phyloP scores from a whole-genome alignment of 1,140 invertebrate species.

The Eupeodes corollae region DNA sequence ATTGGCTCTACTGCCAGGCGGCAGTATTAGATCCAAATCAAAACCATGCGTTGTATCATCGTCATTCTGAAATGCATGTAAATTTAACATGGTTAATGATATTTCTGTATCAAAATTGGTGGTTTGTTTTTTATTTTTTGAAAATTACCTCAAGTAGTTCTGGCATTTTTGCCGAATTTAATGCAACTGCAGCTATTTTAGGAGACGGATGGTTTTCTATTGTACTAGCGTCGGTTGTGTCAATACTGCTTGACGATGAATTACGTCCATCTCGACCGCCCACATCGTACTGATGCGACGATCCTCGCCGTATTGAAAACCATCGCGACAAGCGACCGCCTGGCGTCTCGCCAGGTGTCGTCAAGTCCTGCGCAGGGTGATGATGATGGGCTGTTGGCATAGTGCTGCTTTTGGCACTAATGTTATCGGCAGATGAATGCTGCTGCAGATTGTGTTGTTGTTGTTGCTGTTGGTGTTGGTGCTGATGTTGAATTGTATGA shows the following conservation, averaged over 20 bases:
- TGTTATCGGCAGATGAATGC: constrained; percentile 3
- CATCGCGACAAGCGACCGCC: constrained; percentile 64
- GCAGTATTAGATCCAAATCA: constrained; percentile 24
- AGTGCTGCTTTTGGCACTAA: constrained; percentile 27
- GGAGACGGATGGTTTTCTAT: too few species aligned
- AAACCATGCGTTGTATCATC: constrained; percentile 17
- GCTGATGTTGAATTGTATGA: constrained; percentile 14
- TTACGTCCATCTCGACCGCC: constrained; percentile 36
- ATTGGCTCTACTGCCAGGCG: constrained; percentile 30
- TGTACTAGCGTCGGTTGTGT: constrained; percentile 19
- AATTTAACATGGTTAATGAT: neutral
- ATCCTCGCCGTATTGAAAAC: constrained; percentile 72
- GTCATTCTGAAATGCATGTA: constrained; percentile 20
- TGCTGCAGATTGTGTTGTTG: constrained; percentile 23
- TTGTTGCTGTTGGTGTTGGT: constrained; percentile 26
- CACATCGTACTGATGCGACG: constrained; percentile 67
- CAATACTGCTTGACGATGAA: constrained; percentile 26
- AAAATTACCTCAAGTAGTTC: constrained; percentile 53
- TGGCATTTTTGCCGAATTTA: constrained; percentile 46
- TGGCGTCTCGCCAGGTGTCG: constrained; percentile 46
- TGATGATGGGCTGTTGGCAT: constrained; percentile 35
- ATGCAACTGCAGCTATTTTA: neutral
- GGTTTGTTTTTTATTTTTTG: too few species aligned
- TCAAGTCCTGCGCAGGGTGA: constrained; percentile 22
- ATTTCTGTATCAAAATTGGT: too few species aligned